Evolutionary conservation across 2,888 invertebrate species (phyloP), one percentile per base, ranked within the genome.

Genomic region (Tenthredo amoena): DNA sequence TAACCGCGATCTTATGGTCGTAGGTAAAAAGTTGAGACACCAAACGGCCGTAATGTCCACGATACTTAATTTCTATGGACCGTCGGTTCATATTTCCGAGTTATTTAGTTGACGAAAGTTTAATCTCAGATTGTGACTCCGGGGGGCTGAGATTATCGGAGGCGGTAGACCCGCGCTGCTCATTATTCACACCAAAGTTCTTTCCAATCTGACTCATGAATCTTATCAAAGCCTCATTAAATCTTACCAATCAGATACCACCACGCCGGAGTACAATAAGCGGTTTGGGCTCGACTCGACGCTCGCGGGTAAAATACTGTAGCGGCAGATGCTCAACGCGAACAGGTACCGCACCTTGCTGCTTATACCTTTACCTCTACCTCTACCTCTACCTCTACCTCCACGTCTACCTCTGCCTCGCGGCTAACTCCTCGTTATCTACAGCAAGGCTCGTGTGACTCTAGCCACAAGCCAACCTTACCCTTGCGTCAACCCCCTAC

Each of bases 141-240:
- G 58, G 47, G 55, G 83, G 65, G 26, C 34, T 47, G 71, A 83
- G 83, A 83, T 83, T 83, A 83, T 83, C 71, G 47, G 68, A 83
- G 79, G 58, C 50, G 43, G 79, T 34, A 34, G 83, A 85, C 58
- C 83, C 62, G 72, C 58, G 65, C 68, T 82, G 81, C 82, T 85
- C 85, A 74, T 84, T 85, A 85, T 85, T 85, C 85, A 85, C 85
- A 85, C 85, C 84, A 85, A 86, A 82, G 86, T 87, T 86, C 86
- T 84, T 85, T 88, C 89, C 87, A 89, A 91, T 91, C 91, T 90
- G 88, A 87, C 88, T 89, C 91, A 91, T 91, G 92, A 91, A 92
- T 92, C 91, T 91, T 90, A 90, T 90, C 90, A 88, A 86, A 88
- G 88, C 89, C 90, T 91, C 90, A 89, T 91, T 91, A 91, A 90